Percentiles rank a stretch among this genome's conserved stretches.
These are phyloP conservation scores for Scarus forsteni DNA, from an alignment of 2,797 vertebrate species.

Conservation along the genomic window DNA sequence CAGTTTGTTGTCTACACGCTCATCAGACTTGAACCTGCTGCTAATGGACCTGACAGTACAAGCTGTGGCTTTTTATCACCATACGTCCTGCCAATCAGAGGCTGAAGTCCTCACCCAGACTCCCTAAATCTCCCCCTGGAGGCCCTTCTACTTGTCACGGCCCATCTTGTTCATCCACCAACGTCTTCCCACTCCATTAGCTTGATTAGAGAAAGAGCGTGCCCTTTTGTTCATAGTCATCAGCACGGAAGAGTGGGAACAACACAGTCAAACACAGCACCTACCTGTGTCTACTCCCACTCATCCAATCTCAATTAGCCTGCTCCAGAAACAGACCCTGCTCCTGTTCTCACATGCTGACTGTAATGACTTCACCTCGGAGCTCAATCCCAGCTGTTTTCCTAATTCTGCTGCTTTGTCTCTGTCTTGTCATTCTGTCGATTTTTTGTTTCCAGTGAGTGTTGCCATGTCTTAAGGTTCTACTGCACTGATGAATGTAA, in stretches of 20 bases:
- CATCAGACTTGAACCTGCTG: constrained; percentile 33
- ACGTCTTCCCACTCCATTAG: constrained; percentile 72
- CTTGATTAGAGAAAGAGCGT: constrained; percentile 71
- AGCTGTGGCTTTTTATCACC: constrained; percentile 54
- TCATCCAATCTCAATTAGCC: constrained; percentile 60
- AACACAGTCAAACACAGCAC: constrained; percentile 28
- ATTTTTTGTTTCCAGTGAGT: background rate
- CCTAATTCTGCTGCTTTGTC: constrained; percentile 6
- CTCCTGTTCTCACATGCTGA: constrained; percentile 58
- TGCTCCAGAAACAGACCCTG: constrained; percentile 41
- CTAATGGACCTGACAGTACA: constrained; percentile 40
- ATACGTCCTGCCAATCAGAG: constrained; percentile 45
- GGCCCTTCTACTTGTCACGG: constrained; percentile 57
- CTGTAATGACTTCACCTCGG: constrained; percentile 39
- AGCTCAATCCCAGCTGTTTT: constrained; percentile 3
- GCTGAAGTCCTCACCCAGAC: constrained; percentile 42
- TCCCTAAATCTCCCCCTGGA: constrained; percentile 59
- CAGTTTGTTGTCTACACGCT: constrained; percentile 15
- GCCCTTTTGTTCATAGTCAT: constrained; percentile 74
- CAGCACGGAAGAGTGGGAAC: constrained; percentile 65
- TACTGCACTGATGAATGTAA: background rate
- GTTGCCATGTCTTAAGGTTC: background rate
- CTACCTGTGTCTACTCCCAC: constrained; percentile 47
- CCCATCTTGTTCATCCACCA: constrained; percentile 38
- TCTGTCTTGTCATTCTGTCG: constrained; percentile 12